Base-by-base conservation (phyloP, 2,888 invertebrate genomes). In the Nymphalis urticae region DNA sequence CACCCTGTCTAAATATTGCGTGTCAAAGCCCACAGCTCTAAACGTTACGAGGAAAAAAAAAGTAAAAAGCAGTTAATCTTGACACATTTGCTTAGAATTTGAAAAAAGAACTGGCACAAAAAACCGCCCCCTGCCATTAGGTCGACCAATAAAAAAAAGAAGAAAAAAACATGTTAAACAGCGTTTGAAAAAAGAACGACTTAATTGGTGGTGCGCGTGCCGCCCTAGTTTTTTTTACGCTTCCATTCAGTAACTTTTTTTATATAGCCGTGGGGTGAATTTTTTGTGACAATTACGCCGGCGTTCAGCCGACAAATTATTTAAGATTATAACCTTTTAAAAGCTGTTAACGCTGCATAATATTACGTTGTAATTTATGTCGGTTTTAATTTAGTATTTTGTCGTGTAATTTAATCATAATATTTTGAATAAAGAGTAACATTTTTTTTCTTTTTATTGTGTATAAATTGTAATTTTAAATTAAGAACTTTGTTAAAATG, bases 151-250 rank as follows among this genome's bases (percentile, higher is more conserved):
- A 89, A 86, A 86, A 89, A 42, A 87, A 88, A 86, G 82, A 72
- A 75, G 42, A 58, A 75, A 82, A 85, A 86, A 83, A 83, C 76
- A 76, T 79, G 82, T 83, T 81, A 82, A 82, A 81, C 80, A 76
- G 73, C 75, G 79, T 75, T 81, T 79, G 78, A 82, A 82, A 84
- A 86, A 91, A 88, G 89, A 87, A 82, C 76, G 81, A 82, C 78
- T 79, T 90, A 90, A 92, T 92, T 92, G 91, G 87, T 81, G 81
- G 80, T 80, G 75, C 88, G 85, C 86, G 91, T 88, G 92, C 88
- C 87, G 83, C 83, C 88, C 90, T 82, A 85, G 80, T 80, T 84
- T 85, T 86, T 82, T 80, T 70, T 66, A 56, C 58, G 56, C 75
- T 77, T 82, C 78, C 76, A 53, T 53, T 53, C 24, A 27, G 32